Percentiles rank a stretch among this genome's conserved stretches.
Evolutionary conservation across 2,888 invertebrate species (phyloP).

Genomic region (Leptinotarsa rubiginosa): DNA sequence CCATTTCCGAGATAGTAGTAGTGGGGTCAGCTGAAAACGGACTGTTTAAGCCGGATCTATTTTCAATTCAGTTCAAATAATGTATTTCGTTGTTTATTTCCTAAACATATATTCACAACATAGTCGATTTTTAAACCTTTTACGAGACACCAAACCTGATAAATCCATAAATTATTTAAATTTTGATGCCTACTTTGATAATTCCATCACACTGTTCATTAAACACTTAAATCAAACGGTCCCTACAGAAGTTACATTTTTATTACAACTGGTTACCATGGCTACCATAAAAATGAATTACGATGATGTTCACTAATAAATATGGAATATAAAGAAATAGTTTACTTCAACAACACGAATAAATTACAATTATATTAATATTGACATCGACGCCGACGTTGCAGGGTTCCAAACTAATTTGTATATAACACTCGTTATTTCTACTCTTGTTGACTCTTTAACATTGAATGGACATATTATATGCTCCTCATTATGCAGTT

Average conservation of each 20-base stretch:
- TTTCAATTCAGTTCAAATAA: too few species aligned
- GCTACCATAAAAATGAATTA: not conserved
- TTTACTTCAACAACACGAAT: not conserved
- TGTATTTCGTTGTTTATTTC: too few species aligned
- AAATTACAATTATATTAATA: conserved; percentile 14
- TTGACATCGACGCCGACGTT: conserved; percentile 1
- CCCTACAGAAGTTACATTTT: not conserved
- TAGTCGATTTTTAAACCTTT: too few species aligned
- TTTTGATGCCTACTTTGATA: not conserved
- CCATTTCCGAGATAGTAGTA: too few species aligned
- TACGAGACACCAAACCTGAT: too few species aligned
- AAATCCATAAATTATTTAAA: too few species aligned
- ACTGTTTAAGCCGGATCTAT: too few species aligned
- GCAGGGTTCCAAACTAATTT: not conserved
- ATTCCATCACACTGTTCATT: not conserved
- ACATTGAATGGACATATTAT: not conserved
- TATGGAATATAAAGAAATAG: not conserved
- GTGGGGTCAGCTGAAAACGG: too few species aligned
- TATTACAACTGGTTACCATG: not conserved
- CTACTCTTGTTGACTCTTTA: not conserved
- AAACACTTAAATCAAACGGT: not conserved
- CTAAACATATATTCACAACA: too few species aligned
- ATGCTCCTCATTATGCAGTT: conserved; percentile 4
- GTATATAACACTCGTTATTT: conserved; percentile 3
- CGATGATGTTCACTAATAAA: not conserved